Percentiles rank a stretch among this genome's conserved stretches.
Conservation (phyloP, 2,113 vertebrate genomes). For the Ovis canadensis region DNA sequence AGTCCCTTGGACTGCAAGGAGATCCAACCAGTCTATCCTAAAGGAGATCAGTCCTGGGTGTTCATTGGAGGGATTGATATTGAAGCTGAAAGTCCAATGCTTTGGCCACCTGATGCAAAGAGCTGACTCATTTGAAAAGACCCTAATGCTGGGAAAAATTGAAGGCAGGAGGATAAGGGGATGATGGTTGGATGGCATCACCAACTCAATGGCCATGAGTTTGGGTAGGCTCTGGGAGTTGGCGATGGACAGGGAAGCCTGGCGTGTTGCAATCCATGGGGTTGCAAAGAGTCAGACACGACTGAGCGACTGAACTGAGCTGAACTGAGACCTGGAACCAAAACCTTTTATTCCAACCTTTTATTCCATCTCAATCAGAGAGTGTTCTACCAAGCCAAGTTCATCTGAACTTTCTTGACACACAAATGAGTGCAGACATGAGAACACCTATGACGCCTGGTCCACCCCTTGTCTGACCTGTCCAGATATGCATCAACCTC, state of each 20-base stretch:
- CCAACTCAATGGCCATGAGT: background rate
- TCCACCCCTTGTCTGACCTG: background rate
- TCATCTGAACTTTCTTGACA: background rate
- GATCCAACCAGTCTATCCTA: background rate
- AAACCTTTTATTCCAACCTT: background rate
- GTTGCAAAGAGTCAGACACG: background rate
- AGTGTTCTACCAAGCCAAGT: background rate
- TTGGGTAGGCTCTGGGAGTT: background rate
- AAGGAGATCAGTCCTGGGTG: background rate
- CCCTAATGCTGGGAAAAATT: background rate
- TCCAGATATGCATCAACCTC: background rate
- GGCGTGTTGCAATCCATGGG: background rate
- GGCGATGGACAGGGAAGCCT: background rate
- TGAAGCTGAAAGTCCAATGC: background rate
- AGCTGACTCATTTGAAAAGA: background rate
- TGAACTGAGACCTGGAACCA: background rate
- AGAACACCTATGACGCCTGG: background rate
- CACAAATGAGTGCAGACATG: background rate
- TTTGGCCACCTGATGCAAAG: background rate
- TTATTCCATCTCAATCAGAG: background rate
- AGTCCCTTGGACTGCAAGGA: background rate
- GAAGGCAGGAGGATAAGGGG: background rate
- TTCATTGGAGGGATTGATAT: background rate
- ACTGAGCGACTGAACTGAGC: background rate
- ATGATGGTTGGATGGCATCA: background rate